Evolutionary conservation across 2,888 invertebrate genomes (phyloP).

Genomic region (Rotaria magnacalcarata): DNA sequence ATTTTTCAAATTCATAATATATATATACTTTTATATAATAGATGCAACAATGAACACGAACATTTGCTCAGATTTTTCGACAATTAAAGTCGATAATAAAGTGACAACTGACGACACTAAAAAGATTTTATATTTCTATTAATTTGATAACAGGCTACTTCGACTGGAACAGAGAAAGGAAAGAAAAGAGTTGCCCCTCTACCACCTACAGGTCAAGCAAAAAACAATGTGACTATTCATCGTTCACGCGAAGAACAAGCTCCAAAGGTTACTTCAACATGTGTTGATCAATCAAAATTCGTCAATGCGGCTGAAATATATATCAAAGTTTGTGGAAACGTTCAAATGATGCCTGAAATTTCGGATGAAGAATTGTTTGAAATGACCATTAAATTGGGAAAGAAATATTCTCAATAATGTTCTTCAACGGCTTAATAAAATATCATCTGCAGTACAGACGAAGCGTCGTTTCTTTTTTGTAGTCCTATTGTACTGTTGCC

Average conservation of each 20-base stretch:
- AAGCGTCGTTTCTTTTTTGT: too few relatives aligned
- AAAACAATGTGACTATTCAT: background rate
- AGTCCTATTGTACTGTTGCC: too few relatives aligned
- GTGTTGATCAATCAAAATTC: background rate
- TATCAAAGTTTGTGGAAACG: background rate
- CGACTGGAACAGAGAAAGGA: background rate
- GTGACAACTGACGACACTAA: background rate
- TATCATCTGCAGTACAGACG: too few relatives aligned
- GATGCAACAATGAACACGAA: background rate
- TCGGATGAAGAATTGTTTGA: background rate
- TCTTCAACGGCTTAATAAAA: background rate
- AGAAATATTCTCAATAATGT: background rate
- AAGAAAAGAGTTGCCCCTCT: background rate
- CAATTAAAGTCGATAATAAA: background rate
- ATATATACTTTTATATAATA: background rate
- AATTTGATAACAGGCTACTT: background rate
- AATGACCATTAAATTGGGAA: background rate
- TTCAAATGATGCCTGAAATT: background rate
- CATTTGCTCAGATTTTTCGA: background rate
- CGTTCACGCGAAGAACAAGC: background rate
- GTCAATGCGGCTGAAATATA: background rate
- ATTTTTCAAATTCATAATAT: background rate
- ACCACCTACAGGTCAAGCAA: background rate
- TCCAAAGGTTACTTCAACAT: background rate
- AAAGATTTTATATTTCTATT: background rate